Base-by-base conservation (phyloP, 1,140 invertebrate species). In the Globodera rostochiensis region DNA sequence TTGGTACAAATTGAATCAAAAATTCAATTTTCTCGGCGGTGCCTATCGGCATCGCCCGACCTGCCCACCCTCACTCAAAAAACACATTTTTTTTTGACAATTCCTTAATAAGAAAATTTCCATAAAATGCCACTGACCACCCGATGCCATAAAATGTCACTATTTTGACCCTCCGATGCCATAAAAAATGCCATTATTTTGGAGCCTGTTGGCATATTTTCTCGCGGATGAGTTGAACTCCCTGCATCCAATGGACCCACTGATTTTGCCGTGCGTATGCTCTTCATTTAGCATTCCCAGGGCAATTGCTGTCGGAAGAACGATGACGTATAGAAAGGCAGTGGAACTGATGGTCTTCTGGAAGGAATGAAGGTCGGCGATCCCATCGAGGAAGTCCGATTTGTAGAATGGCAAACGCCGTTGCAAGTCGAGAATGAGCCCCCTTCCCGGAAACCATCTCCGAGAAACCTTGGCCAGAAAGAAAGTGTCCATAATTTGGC, bases 321-420 rank as follows among this genome's bases (percentile, higher is more conserved):
- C 90, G n/a, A 90, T 89, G 86, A 91, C 91, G 81, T 91, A 91
- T 8, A 91, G 84, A 84, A 91, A 91, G 0, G 91, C 83, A 6
- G 90, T 90, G 6, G 90, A 90, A 53, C 90, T 91, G 36, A 91
- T 77, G 0, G 90, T 89, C 85, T 91, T 91, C 73, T 88, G 87
- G 15, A 91, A 79, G 21, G 90, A 86, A 60, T 88, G 89, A 25
- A 78, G 76, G 69, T 90, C 90, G 64, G 85, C 49, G 57, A 91
- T 75, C 74, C 84, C 85, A 66, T 88, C 85, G 13, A 81, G 46
- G 64, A 83, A 87, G 80, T 87, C 86, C 66, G 82, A 79, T 73
- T 81, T 78, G 47, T 87, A 87, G 74, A 79, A 77, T 47, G 69
- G 64, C 19, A 70, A 60, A 25, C 86, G 75, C 73, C 86, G 81